These are phyloP conservation scores for Crotophaga sulcirostris DNA, from an alignment of 2,113 vertebrate species.

Conservation along the genomic window DNA sequence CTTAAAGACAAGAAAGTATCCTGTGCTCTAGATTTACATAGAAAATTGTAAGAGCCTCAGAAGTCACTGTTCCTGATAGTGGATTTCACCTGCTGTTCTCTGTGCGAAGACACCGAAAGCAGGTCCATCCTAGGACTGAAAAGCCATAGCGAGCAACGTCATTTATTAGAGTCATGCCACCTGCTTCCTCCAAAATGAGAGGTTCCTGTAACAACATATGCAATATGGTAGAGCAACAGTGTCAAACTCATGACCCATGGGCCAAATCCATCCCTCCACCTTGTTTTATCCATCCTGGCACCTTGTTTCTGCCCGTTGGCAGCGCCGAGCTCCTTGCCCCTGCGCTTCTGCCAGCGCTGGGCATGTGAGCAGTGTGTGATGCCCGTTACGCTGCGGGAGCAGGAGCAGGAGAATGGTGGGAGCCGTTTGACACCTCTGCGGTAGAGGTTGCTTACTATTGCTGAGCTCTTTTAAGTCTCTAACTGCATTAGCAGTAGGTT, in stretches of 20 bases:
- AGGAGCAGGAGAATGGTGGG: too few species aligned
- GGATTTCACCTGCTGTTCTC: background rate
- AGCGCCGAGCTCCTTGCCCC: too few species aligned
- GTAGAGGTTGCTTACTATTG: background rate
- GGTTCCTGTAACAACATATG: background rate
- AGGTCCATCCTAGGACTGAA: background rate
- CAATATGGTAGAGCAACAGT: too few species aligned
- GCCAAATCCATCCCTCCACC: too few species aligned
- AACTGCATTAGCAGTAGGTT: background rate
- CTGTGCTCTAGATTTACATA: background rate
- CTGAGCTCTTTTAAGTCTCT: background rate
- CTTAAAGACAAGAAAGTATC: background rate
- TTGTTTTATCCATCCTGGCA: too few species aligned
- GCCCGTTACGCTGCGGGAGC: too few species aligned
- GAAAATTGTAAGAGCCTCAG: background rate
- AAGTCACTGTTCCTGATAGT: background rate
- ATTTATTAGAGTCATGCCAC: background rate
- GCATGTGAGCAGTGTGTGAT: too few species aligned
- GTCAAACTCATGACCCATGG: too few species aligned
- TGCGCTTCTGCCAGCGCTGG: too few species aligned
- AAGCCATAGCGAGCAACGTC: background rate
- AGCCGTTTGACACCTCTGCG: too few species aligned
- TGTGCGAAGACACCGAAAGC: background rate
- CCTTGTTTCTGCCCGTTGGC: too few species aligned
- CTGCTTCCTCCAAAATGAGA: background rate